Evolutionary conservation across 1,140 invertebrate species (phyloP), one percentile per base, ranked within the genome.

Genomic region (Tachypleus tridentatus): DNA sequence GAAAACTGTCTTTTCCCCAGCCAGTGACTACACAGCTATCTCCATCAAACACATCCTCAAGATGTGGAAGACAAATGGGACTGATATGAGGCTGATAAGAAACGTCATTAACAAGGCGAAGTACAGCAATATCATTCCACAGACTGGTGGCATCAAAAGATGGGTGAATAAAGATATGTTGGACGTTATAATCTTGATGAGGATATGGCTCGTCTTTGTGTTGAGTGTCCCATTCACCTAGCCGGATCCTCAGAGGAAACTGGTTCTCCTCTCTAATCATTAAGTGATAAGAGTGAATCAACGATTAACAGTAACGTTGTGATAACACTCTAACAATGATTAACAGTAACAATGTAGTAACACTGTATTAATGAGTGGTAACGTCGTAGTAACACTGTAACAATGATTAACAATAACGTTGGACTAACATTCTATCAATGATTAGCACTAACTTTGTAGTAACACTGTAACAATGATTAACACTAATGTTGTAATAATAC

Each of bases 171-270:
- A 82, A 73, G 4, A 84, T 79, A 5, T 79, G 74, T 8, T 71
- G 72, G 0, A 89, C 86, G 4, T 77, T 72, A 4, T 84, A 77
- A 72, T 91, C 87, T 72, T 88, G 86, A 73, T 89, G 84, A 0
- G 83, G 82, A 57, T 77, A 82, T 3, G 87, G 75, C 74, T 92
- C 89, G 9, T 81, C 80, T 62, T 81, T 84, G 0, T 84, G 86
- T 73, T 90, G 86, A 0, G 87, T 90, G 73, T 91, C 86, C 86
- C 86, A 88, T 74, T 88, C 86, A 0, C 86, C 87, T 4, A 85
- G 83, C 29, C 67, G 64, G 9, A 68, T 65, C 7, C 60, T 69
- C n/a, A 69, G 61, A 47, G 69, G 64, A 50, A 54, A 66, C 48
- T 61, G 58, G 51, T 59, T 60, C 56, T 58, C 61, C 8, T 67